Conservation (phyloP, 2,888 invertebrate genomes). For the Eupithecia exiguata region DNA sequence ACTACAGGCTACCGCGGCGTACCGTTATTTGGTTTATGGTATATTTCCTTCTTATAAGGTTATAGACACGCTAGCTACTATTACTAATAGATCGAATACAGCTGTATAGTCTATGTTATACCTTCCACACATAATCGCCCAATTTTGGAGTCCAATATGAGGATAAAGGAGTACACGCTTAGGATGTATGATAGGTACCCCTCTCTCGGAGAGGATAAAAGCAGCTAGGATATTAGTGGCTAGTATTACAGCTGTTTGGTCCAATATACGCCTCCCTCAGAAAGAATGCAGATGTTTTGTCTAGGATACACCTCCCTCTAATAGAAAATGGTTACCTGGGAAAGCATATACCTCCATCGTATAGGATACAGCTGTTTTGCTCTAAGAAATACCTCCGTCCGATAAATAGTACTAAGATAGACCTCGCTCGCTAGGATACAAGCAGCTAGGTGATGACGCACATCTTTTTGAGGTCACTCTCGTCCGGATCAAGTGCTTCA, state of each 20-base stretch:
- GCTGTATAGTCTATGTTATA: neutral
- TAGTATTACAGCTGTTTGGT: conserved; percentile 2
- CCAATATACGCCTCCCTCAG: neutral
- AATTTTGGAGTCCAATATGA: neutral
- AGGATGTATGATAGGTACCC: neutral
- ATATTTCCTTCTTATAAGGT: neutral
- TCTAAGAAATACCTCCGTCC: neutral
- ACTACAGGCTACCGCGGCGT: neutral
- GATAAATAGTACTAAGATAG: neutral
- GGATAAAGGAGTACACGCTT: neutral
- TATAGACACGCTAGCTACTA: neutral
- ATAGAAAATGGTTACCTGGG: neutral
- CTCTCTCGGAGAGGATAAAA: neutral
- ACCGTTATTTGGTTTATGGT: neutral
- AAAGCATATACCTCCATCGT: neutral
- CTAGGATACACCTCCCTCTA: no score
- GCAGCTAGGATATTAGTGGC: neutral
- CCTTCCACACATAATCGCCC: neutral
- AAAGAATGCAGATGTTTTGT: no score
- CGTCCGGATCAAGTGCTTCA: conserved; percentile 72
- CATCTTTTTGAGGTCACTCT: conserved; percentile 56
- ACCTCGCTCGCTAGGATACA: neutral
- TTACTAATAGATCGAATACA: neutral
- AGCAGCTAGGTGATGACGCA: conserved; percentile 45
- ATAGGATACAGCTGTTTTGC: neutral